Base-by-base conservation (phyloP, 1,140 invertebrate species). In the Cyphomyrmex costatus region DNA sequence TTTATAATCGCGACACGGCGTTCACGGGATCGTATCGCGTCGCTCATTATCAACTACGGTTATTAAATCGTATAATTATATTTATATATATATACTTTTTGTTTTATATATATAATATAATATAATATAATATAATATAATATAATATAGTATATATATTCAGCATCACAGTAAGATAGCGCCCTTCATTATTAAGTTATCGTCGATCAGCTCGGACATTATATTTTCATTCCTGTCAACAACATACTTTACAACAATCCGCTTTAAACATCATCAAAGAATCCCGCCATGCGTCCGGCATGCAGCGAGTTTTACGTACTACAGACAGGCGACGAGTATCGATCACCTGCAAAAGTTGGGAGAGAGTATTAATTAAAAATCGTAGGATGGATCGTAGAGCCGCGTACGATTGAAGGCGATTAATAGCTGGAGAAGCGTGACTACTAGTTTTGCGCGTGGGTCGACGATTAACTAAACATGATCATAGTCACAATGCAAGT, bases 151-250 rank as follows among this genome's bases (percentile, higher is more conserved):
- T 93, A 91, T 94, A 94, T 94, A 94, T 94, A 94, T 94, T 94
- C 93, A 95, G 93, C 95, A 95, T 95, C 95, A 95, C 95, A 95
- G 94, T 94, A 95, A 93, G 92, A 94, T 95, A 95, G 94, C 94
- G 94, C 94, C 93, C 87, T 94, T 94, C 93, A 93, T 93, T 93
- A 91, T 93, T 92, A 93, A 90, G 91, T 92, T 91, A 93, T 94
- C 92, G 89, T 93, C 92, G 91, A 91, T 92, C 85, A 91, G 85
- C 66, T 94, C 90, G 85, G 87, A 92, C 88, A 90, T 92, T 89
- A 92, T 90, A 91, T 89, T 73, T 53, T 91, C 92, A 93, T 92
- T 92, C 89, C 90, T 84, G 76, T 93, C 86, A 94, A 95, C 93
- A 94, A 93, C 86, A 89, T 94, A 93, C 87, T 89, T 88, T 95